These are phyloP conservation scores for Hirudo medicinalis DNA, from an alignment of 1,140 invertebrate genomes.

Conservation along the genomic window DNA sequence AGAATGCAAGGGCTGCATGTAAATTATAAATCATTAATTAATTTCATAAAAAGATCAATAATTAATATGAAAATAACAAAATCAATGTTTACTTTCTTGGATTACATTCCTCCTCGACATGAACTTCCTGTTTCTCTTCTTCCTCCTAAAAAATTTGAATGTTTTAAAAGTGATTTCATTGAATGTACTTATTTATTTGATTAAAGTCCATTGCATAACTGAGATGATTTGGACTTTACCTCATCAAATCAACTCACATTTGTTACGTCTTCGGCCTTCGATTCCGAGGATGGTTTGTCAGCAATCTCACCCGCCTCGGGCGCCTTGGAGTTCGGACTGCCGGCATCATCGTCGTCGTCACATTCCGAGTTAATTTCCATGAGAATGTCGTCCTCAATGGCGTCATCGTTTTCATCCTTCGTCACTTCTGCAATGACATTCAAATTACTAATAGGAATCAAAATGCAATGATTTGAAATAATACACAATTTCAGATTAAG, in stretches of 20 bases:
- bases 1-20: conserved; percentile 64
- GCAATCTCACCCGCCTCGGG: not conserved
- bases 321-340: not conserved
- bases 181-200: too few species aligned
- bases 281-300: not conserved
- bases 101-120: not conserved
- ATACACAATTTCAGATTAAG: too few species aligned
- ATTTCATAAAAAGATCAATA: not conserved
- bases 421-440: not conserved
- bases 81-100: not conserved
- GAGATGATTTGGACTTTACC: too few species aligned
- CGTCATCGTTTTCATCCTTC: not conserved
- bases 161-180: too few species aligned
- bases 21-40: conserved; percentile 5
- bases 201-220: too few species aligned
- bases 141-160: too few species aligned
- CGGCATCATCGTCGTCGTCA: not conserved
- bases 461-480: too few species aligned
- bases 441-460: too few species aligned
- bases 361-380: not conserved
- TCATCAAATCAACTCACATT: too few species aligned
- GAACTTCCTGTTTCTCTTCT: too few species aligned
- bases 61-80: not conserved
- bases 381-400: not conserved
- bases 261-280: too few species aligned